These are phyloP conservation scores for Crotalus helleri DNA, from an alignment of 2,113 vertebrate genomes.

Conservation along the genomic window DNA sequence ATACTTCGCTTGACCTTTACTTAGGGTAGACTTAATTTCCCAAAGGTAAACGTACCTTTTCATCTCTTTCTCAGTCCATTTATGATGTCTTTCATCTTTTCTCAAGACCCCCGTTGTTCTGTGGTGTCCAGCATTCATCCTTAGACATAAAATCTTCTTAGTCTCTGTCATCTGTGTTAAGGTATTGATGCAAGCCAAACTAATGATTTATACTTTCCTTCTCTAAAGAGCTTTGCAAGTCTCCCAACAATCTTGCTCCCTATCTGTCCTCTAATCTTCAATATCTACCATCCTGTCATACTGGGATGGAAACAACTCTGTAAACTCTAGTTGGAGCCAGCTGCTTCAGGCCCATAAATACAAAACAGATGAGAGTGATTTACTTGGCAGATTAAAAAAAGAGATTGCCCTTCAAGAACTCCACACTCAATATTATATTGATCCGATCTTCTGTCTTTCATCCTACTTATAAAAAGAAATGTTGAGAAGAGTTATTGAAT, in stretches of 20 bases:
- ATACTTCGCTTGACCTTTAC: background rate
- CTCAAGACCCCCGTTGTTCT: background rate
- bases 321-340: background rate
- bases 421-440: background rate
- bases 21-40: background rate
- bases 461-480: background rate
- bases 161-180: background rate
- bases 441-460: background rate
- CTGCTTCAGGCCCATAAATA: background rate
- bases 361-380: background rate
- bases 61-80: background rate
- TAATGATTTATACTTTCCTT: background rate
- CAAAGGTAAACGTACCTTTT: background rate
- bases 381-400: background rate
- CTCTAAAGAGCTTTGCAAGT: background rate
- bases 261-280: background rate
- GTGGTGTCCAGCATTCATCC: background rate
- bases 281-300: background rate
- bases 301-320: background rate
- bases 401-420: background rate
- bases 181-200: background rate
- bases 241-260: background rate
- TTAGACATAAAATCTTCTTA: background rate
- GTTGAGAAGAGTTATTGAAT: background rate
- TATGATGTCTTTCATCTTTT: background rate